Evolutionary conservation across 2,797 vertebrate species (phyloP).

Genomic region (Premnoplex brunnescens): DNA sequence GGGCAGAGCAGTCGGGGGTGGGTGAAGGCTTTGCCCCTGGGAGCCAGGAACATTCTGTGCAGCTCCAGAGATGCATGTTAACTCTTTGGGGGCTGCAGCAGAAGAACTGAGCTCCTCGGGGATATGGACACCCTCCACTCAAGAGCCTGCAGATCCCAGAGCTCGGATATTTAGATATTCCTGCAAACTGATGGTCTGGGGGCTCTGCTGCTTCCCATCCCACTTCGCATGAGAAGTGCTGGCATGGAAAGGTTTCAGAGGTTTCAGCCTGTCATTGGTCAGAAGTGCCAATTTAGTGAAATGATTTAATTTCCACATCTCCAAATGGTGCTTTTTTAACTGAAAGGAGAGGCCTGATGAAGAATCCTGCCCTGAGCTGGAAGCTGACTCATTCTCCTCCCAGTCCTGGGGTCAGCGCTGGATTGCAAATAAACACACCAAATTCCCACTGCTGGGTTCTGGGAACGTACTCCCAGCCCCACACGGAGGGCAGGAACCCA

Average conservation of each 20-base stretch:
- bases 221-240: fast-evolving
- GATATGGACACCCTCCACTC: fast-evolving
- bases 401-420: neutral
- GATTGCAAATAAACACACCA: constrained; percentile 26
- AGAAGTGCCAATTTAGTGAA: neutral
- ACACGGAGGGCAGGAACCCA: neutral
- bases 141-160: fast-evolving
- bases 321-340: neutral
- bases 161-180: neutral
- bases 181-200: neutral
- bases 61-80: fast-evolving
- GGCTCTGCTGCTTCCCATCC: neutral
- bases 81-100: neutral
- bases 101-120: neutral
- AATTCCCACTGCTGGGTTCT: constrained; percentile 25
- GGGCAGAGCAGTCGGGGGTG: neutral
- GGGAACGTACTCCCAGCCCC: neutral
- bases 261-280: neutral
- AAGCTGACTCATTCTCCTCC: constrained; percentile 27
- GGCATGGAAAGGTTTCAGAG: fast-evolving
- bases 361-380: constrained; percentile 10
- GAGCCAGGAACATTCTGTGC: neutral
- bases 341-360: neutral
- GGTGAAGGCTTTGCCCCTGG: neutral
- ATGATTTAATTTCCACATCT: neutral